Evolutionary conservation across 2,113 vertebrate genomes (phyloP).

Genomic region (Pachycephala philippinensis): DNA sequence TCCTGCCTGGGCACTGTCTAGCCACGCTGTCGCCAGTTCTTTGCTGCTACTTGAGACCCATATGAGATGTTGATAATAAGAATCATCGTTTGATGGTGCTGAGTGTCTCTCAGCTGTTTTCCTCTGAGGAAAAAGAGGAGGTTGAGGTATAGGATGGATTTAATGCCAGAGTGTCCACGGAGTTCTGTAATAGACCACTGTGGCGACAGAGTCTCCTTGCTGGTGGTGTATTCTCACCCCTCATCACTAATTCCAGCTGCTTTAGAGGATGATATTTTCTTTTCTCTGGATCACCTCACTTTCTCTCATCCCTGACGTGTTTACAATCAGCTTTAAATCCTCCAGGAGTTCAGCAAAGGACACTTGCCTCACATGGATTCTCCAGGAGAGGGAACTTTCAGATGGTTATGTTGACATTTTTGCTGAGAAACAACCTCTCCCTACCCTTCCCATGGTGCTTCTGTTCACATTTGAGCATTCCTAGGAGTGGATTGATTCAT

Average conservation of each 20-base stretch:
- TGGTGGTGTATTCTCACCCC: neutral
- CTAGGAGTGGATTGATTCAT: neutral
- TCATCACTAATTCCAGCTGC: neutral
- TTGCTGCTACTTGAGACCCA: neutral
- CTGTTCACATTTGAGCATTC: neutral
- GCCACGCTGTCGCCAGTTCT: neutral
- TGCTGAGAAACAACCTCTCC: neutral
- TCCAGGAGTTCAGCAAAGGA: neutral
- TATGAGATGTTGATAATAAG: neutral
- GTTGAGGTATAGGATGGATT: neutral
- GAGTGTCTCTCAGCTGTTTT: neutral
- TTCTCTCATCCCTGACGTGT: neutral
- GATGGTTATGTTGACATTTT: neutral
- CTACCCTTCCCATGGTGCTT: neutral
- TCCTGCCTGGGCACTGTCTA: too few species aligned
- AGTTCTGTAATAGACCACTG: fast-evolving
- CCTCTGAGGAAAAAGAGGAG: neutral
- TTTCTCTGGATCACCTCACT: neutral
- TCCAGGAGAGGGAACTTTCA: neutral
- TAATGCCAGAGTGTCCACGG: neutral
- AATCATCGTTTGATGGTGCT: neutral
- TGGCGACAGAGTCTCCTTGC: neutral
- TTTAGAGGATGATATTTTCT: neutral
- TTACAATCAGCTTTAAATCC: neutral
- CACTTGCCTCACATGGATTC: neutral